Conservation (phyloP, 92 coral and sea anemone species). For the Bergia sp. region DNA sequence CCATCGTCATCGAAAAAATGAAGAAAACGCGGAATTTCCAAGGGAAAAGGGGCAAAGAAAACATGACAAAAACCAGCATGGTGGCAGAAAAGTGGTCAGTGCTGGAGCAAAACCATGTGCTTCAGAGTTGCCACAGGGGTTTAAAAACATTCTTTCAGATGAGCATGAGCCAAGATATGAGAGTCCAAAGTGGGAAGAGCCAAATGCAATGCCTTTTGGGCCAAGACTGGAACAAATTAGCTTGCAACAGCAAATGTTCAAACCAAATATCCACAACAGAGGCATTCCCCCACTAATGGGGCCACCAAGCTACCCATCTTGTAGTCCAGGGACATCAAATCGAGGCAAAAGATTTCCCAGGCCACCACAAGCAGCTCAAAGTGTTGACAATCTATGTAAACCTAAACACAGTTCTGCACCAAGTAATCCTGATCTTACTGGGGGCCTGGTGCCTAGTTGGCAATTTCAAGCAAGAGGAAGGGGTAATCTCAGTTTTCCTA, state of each 20-base stretch:
- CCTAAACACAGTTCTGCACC: background rate
- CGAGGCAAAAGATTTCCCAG: background rate
- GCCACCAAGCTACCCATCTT: too few species aligned
- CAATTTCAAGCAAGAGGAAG: background rate
- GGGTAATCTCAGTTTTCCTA: background rate
- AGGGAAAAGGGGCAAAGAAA: background rate
- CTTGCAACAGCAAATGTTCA: background rate
- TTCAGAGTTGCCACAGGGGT: background rate
- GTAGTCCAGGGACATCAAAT: too few species aligned
- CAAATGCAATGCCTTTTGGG: background rate
- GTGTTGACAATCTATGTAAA: conserved; percentile 3
- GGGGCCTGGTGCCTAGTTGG: background rate
- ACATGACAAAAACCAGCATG: conserved; percentile 21
- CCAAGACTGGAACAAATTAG: background rate
- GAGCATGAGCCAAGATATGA: background rate
- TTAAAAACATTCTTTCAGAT: conserved; percentile 12
- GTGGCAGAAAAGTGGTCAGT: background rate
- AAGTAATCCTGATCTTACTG: background rate
- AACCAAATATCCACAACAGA: background rate
- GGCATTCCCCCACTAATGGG: background rate
- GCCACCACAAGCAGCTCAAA: background rate
- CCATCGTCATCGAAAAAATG: background rate
- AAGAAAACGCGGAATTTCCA: background rate
- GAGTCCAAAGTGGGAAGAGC: background rate
- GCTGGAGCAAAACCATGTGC: background rate